A percentile compares a stretch with the other conserved stretches of the same genome.
phyloP scores from a whole-genome alignment of 1,140 invertebrate species.

The Orchestia grillus region DNA sequence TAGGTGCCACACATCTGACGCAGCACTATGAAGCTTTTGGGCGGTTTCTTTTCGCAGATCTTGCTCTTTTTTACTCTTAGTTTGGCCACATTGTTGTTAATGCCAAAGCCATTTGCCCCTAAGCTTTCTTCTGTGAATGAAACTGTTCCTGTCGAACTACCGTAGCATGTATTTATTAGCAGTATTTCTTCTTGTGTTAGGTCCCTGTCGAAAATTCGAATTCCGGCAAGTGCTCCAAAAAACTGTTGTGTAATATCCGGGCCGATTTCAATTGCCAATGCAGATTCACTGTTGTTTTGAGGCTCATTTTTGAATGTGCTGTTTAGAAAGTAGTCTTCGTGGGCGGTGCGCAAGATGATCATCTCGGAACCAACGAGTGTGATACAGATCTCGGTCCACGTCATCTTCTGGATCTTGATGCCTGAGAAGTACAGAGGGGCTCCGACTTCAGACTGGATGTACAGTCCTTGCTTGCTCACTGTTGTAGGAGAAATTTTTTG shows the following conservation, averaged over 20 bases:
- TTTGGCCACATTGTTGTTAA: conserved; percentile 26
- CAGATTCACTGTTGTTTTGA: no score
- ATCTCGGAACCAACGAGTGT: neutral
- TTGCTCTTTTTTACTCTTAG: conserved; percentile 3
- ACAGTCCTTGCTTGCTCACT: neutral
- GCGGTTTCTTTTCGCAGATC: neutral
- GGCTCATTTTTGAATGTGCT: neutral
- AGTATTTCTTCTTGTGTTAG: neutral
- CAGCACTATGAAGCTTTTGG: neutral
- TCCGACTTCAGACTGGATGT: neutral
- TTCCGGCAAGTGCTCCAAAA: neutral
- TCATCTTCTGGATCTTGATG: neutral
- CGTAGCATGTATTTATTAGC: neutral
- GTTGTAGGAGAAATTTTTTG: neutral
- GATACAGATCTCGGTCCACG: conserved; percentile 19
- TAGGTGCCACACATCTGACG: neutral
- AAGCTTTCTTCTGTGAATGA: neutral
- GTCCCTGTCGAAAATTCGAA: neutral
- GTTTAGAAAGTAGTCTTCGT: neutral
- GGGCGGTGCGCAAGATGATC: neutral
- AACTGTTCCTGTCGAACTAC: neutral
- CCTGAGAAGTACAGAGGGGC: neutral
- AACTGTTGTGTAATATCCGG: neutral
- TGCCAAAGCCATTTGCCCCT: neutral
- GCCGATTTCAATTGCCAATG: neutral